These are phyloP conservation scores for Drosophila aldrichi DNA, from an alignment of 2,888 invertebrate genomes.

Conservation along the genomic window DNA sequence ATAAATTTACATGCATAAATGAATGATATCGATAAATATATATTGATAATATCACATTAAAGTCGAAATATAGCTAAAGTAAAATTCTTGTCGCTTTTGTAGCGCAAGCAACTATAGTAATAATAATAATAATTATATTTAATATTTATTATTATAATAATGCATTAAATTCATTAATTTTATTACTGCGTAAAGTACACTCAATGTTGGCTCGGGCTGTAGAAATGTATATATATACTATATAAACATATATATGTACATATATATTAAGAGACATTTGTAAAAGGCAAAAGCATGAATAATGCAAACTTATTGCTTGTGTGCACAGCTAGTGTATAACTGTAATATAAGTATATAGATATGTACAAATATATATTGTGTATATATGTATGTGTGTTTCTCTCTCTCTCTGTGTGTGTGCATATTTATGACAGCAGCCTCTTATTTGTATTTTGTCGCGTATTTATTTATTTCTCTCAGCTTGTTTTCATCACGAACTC, in stretches of 20 bases:
- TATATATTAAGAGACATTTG: not conserved
- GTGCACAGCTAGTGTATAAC: conserved; percentile 5
- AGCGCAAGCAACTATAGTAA: not conserved
- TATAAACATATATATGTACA: not conserved
- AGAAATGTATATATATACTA: not conserved
- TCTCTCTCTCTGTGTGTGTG: not conserved
- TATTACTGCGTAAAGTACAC: not conserved
- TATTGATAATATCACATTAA: not conserved
- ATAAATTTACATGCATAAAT: not conserved
- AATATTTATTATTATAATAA: not conserved
- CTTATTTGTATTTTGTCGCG: conserved; percentile 44
- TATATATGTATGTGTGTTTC: not conserved
- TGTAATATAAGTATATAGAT: not conserved
- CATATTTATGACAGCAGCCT: conserved; percentile 2
- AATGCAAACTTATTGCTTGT: conserved; percentile 1
- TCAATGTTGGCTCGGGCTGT: not conserved
- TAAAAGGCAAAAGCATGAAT: conserved; percentile 1
- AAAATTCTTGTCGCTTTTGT: not conserved
- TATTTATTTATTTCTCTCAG: conserved; percentile 43
- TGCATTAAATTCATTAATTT: not conserved
- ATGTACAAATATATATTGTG: not conserved
- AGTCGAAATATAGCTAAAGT: not conserved
- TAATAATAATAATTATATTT: not conserved
- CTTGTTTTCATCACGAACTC: conserved; percentile 58
- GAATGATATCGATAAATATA: not conserved